Percentiles rank a stretch among this genome's conserved stretches.
These are phyloP conservation scores for Machimus rusticus DNA, from an alignment of 2,888 invertebrate genomes.

Conservation along the genomic window DNA sequence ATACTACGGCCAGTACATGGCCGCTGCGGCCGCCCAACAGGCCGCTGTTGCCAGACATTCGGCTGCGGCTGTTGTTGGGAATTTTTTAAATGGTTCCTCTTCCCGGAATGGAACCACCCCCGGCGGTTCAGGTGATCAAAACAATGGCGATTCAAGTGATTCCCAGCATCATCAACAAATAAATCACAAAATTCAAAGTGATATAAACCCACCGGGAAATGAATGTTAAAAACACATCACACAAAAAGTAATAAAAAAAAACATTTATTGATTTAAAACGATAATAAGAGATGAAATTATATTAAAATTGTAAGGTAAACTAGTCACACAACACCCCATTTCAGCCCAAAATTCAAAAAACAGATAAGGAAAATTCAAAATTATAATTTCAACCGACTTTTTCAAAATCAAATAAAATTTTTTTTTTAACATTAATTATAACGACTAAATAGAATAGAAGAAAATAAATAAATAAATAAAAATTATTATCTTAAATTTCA, in stretches of 20 bases:
- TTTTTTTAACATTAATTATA: not conserved
- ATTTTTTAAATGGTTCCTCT: not conserved
- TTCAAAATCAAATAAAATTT: no score
- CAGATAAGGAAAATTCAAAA: not conserved
- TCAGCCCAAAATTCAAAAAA: no score
- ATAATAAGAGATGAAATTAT: not conserved
- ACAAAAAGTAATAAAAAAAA: no score
- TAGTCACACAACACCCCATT: no score
- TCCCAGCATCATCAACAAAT: conserved; percentile 5
- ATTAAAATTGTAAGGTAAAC: no score
- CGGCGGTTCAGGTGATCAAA: not conserved
- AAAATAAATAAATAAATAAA: not conserved
- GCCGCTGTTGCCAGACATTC: conserved; percentile 47
- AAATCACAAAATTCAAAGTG: not conserved
- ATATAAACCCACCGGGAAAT: not conserved
- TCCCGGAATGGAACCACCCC: not conserved
- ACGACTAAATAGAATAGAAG: not conserved
- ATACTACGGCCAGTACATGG: conserved; percentile 61
- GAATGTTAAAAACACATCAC: not conserved
- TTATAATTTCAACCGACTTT: no score
- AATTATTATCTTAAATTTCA: not conserved
- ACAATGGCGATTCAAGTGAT: not conserved
- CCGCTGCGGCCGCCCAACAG: conserved; percentile 55
- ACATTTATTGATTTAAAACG: not conserved
- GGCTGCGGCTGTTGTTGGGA: conserved; percentile 1